Conservation (phyloP, 2,113 vertebrate genomes). For the Buteo buteo region DNA sequence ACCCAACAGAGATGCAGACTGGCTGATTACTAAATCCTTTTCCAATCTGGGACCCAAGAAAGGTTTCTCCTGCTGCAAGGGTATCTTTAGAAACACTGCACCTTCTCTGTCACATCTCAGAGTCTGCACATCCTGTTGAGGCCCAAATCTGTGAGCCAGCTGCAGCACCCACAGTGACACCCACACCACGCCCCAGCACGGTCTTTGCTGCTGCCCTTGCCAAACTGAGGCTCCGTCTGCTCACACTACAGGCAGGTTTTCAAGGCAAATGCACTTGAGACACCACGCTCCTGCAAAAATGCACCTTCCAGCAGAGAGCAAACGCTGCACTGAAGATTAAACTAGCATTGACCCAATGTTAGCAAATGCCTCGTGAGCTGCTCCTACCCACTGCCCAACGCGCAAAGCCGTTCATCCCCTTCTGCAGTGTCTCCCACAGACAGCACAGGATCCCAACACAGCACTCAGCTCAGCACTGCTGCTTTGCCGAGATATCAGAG, state of each 20-base stretch:
- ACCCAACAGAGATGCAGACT: not conserved
- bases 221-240: not conserved
- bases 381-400: not conserved
- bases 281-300: not conserved
- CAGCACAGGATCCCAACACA: not conserved
- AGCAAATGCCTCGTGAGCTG: not conserved
- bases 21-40: not conserved
- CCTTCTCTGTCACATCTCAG: not conserved
- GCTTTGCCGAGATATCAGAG: not conserved
- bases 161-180: not conserved
- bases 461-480: not conserved
- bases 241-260: not conserved
- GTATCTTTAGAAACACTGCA: not conserved
- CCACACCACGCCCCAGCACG: accelerated
- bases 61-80: not conserved
- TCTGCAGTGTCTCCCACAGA: not conserved
- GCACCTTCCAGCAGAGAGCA: not conserved
- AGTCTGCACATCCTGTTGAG: no score
- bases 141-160: not conserved
- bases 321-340: not conserved
- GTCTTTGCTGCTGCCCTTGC: not conserved
- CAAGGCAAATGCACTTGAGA: not conserved
- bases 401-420: not conserved
- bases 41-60: not conserved
- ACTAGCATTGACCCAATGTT: accelerated